Evolutionary conservation across 2,888 invertebrate species (phyloP), one percentile per base, ranked within the genome.

Genomic region (Polia nebulosa): DNA sequence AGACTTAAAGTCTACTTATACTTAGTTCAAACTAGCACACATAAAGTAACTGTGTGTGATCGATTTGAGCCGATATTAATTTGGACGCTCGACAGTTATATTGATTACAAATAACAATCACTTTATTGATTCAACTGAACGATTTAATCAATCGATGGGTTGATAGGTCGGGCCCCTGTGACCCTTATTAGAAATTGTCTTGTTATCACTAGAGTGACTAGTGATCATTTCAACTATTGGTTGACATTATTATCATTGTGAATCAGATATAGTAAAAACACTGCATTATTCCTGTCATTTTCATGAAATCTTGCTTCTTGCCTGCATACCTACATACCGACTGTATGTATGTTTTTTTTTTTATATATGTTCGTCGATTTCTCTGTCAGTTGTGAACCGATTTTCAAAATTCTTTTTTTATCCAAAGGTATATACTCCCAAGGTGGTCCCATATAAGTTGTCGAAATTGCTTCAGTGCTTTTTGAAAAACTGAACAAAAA

Each of bases 61-160:
- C 22, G 17, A 49, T 27, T 39, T 49, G n/a, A n/a, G 27, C 3
- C 9, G 20, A 27, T 11, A 15, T 51, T 70, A 22, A 58, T 59
- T 41, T 59, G 32, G 27, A 34, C 34, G 41, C 22, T 29, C 13
- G 4, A 52, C 29, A 36, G 11, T 45, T 52, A 34, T 25, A 36
- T 52, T 52, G 36, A 45, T 32, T 39, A 63, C 34, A 52, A 41
- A 44, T 36, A 62, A 72, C 29, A 52, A 44, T 29, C 22, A 20
- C 13, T 11, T 25, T 52, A 52, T 44, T 72, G 63, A 63, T 52
- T 44, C 15, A 52, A 51, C 25, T 34, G n/a, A 41, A 51, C 49
- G 41, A 51, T 69, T 34, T 36, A 17, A 51, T 44, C 22, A 72
- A 71, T 49, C 34, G 27, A 71, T 51, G 34, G 34, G 32, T 49